Evolutionary conservation across 92 coral and sea anemone genomes (phyloP), one percentile per base, ranked within the genome.

Genomic region (Heteractis magnifica): DNA sequence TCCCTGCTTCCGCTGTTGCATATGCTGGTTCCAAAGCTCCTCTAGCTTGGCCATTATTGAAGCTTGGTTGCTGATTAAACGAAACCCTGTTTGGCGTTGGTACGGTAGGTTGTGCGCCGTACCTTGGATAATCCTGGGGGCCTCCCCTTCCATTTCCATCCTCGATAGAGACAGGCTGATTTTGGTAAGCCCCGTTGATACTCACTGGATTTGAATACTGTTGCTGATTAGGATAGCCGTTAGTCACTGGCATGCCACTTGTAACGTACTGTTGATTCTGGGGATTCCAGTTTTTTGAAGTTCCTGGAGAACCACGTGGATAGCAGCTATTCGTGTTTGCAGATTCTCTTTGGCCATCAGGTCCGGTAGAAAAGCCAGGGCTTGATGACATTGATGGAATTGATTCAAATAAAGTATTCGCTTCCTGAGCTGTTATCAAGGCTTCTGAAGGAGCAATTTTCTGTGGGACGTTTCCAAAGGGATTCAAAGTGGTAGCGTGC

Each of bases 401-500:
- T 19, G 77, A 65, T 52, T 81, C 84, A 51, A 51, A 81, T 68
- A 75, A 68, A 52, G 6, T 20, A 65, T 70, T 81, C 3, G 76
- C 77, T 58, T 78, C 81, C 51, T 81, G 77, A 49, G 76, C 77
- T 68, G 84, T 70, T 12, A 81, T 14, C 14, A 81, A 21, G n/a
- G 84, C 84, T 52, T 81, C 84, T 70, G 72, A n/a, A 13, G 84
- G 84, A 64, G 84, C 77, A 51, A 81, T 81, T 41, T 70, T 68
- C 12, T 81, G 49, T 70, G 76, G 77, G 9, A 26, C 34, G 68
- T 51, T 34, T 34, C 44, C 44, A 34, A 34, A 34, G 44, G 44
- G 44, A 34, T 34, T 34, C 44, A 34, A 34, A 65, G 1, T 50
- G n/a, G 65, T 77, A 8, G 56, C 48, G 7, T 51, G 52, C 5